Evolutionary conservation across 2,113 vertebrate genomes (phyloP), one percentile per base, ranked within the genome.

Genomic region (Brienomyrus longianalis): DNA sequence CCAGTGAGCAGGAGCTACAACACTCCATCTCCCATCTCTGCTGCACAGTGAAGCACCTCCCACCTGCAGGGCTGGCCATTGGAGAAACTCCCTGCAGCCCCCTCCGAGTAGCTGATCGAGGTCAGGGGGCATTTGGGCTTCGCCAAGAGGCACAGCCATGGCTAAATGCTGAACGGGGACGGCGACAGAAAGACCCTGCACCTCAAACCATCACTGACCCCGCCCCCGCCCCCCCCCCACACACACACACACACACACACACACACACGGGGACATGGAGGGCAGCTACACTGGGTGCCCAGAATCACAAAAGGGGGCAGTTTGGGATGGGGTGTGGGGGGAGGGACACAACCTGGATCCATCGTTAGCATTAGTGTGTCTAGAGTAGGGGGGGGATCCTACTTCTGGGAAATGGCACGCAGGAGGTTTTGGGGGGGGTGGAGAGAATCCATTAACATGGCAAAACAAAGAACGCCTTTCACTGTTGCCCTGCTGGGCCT

Each of bases 381-480:
- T 70, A 47, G 27, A 31, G 31, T 31, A 51, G 11, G 88, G 51
- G 50, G 84, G 70, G 54, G 47, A 77, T 87, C 3, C 59, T 47
- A 39, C 66, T 86, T 87, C 50, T 50, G 83, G 62, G 89, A 87
- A 90, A 89, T 50, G 59, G 35, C 50, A 91, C 90, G 51, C 62
- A 50, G 66, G 83, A 80, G 31, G 47, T 23, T 31, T 31, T 0
- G 31, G 31, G 31, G 31, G 45, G 17, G 83, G 35, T 11, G 56
- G n/a, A 19, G 9, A 48, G 83, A 19, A 85, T 92, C 91, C 87
- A 91, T 94, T 94, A 92, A 92, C 91, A 90, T 88, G 56, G 91
- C 91, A 59, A 92, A 93, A 95, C 94, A 96, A 95, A 94, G 92
- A 54, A 92, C 88, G 88, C 93, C 93, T 93, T 95, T 95, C 89